Evolutionary conservation across 2,113 vertebrate genomes (phyloP).

Genomic region (Melanocharis versteri): DNA sequence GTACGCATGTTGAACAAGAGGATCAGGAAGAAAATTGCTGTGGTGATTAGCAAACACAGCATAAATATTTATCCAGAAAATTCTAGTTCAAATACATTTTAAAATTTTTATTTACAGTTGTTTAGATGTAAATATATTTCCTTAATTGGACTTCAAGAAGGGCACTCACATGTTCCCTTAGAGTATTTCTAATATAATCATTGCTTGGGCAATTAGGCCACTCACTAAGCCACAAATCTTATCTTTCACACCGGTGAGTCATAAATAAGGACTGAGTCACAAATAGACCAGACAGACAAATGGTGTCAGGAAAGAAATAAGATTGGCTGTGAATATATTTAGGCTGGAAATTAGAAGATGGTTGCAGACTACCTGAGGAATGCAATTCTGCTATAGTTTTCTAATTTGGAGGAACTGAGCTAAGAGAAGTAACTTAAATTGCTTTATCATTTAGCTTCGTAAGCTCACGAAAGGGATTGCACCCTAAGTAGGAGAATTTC

Average conservation of each 20-base stretch:
- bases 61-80: conserved; percentile 32
- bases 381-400: not conserved
- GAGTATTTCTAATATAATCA: conserved; percentile 31
- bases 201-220: conserved; percentile 40
- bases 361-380: conserved; percentile 13
- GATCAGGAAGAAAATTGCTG: not conserved
- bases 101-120: not conserved
- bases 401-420: not conserved
- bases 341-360: conserved; percentile 21
- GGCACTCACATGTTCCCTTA: not conserved
- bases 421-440: not conserved
- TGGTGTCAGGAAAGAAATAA: conserved; percentile 51
- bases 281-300: conserved; percentile 62
- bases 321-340: conserved; percentile 37
- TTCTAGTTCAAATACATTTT: not conserved
- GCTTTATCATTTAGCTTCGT: not conserved
- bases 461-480: not conserved
- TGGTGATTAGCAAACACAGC: not conserved
- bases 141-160: conserved; percentile 33
- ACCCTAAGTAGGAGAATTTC: not conserved
- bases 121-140: conserved; percentile 26
- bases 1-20: not conserved
- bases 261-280: conserved; percentile 52
- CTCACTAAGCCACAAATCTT: conserved; percentile 59
- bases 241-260: conserved; percentile 53